Percentiles rank a stretch among this genome's conserved stretches.
Conservation (phyloP, 2,888 invertebrate genomes). For the Hofmannophila pseudospretella region DNA sequence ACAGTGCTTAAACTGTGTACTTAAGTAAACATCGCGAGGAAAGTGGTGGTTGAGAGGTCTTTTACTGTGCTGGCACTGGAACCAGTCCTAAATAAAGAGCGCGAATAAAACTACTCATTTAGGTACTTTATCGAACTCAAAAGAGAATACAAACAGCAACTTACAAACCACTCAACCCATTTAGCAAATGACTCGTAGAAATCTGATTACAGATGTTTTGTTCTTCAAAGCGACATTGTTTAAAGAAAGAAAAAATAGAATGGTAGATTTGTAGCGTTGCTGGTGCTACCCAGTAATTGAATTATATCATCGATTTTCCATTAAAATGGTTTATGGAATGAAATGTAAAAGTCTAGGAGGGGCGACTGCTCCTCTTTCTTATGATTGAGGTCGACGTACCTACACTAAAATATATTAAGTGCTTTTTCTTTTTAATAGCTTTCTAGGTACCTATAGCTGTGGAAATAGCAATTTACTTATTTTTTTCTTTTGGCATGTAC, state of each 20-base stretch:
- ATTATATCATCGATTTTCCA: slow-evolving; percentile 77
- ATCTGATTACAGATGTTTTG: slow-evolving; percentile 46
- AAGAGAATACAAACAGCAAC: background rate
- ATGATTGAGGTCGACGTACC: slow-evolving; percentile 10
- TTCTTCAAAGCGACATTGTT: slow-evolving; percentile 48
- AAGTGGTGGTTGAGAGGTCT: too few species aligned
- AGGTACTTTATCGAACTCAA: too few species aligned
- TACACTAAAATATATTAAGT: background rate
- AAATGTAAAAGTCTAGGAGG: slow-evolving; percentile 67
- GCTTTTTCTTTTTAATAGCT: too few species aligned
- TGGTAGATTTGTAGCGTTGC: slow-evolving; percentile 57
- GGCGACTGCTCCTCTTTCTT: slow-evolving; percentile 40
- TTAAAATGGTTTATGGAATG: slow-evolving; percentile 76
- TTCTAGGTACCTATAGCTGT: too few species aligned
- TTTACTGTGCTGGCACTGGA: too few species aligned
- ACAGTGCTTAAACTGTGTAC: too few species aligned
- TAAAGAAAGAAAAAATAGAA: slow-evolving; percentile 45
- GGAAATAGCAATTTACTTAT: too few species aligned
- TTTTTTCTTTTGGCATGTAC: too few species aligned
- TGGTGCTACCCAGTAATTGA: slow-evolving; percentile 66
- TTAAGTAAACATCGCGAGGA: too few species aligned
- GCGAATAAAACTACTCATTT: too few species aligned
- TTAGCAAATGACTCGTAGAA: slow-evolving; percentile 62
- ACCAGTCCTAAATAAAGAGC: too few species aligned
- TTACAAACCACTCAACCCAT: slow-evolving; percentile 42